Base-by-base conservation (phyloP, 2,888 invertebrate species). In the Lithosia quadra region DNA sequence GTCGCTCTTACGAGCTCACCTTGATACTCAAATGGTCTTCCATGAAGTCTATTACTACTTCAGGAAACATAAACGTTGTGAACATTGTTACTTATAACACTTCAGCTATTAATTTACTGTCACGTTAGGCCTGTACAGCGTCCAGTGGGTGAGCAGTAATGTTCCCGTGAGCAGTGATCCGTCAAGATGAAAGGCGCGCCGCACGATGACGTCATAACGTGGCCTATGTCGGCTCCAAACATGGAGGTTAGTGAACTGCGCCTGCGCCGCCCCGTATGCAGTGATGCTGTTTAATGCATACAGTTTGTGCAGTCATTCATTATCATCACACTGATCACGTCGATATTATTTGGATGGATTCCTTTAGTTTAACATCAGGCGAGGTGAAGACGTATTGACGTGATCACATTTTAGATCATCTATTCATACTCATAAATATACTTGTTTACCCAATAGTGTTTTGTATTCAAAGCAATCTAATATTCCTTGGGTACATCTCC, bases 111-210 rank as follows among this genome's bases (percentile, higher is more conserved):
- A 28, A 66, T 61, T 55, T 55, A 66, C 34, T n/a, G n/a, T 18
- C 9, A 56, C n/a, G n/a, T n/a, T n/a, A 34, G 43, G 63, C 28
- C 59, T 63, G 75, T 59, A 18, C 43, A 68, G 49, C 18, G 18
- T 59, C 58, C 63, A 57, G 57, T 24, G 8, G 34, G n/a, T 57
- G 9, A 3, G 15, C 18, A 0, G 43, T 43, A 24, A 55, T 36
- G 36, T 62, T 33, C 28, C 28, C 22, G 8, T 62, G 49, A 36
- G 66, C 69, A 58, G 69, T 57, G 55, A 69, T 70, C 66, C 68
- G 59, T 73, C 70, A 57, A 73, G 79, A 81, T 81, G 77, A 79
- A 79, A 79, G 67, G 70, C 67, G 58, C 34, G 58, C 63, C n/a
- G 28, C n/a, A 56, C 36, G 21, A 8, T 80, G 73, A 67, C 61